A percentile compares a stretch with the other conserved stretches of the same genome.
Conservation (phyloP, 2,888 invertebrate genomes). For the Branchellion lobata region DNA sequence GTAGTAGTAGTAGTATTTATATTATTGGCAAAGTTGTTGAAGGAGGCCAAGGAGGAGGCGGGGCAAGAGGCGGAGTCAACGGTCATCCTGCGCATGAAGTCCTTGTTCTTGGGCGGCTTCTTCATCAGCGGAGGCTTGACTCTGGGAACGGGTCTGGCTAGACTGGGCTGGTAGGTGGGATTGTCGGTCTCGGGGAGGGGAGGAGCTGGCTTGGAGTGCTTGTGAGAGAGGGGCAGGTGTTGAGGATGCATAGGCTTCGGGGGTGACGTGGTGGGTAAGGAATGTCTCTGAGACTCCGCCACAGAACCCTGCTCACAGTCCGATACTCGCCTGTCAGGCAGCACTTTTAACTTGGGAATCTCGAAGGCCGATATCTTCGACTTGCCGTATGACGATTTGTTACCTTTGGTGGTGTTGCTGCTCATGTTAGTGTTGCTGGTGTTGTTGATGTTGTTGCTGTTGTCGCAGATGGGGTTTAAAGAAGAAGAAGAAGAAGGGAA, state of each 20-base stretch:
- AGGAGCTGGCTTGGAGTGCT: background rate
- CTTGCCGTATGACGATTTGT: background rate
- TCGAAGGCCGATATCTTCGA: background rate
- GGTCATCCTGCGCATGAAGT: constrained; percentile 39
- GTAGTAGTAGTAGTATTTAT: background rate
- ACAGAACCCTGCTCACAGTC: background rate
- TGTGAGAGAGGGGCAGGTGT: background rate
- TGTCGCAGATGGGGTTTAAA: background rate
- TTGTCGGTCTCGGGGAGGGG: constrained; percentile 62
- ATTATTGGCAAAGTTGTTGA: background rate
- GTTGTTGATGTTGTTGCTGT: background rate
- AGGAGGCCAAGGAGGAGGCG: background rate
- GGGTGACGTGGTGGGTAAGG: background rate
- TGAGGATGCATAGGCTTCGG: constrained; percentile 21
- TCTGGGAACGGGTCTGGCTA: constrained; percentile 63
- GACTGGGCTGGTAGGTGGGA: constrained; percentile 55
- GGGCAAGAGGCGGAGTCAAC: background rate
- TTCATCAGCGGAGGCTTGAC: constrained; percentile 79
- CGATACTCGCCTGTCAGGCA: background rate
- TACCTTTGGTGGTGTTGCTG: background rate
- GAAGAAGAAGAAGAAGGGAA: background rate
- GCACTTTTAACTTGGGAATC: constrained; percentile 4
- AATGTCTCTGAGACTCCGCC: background rate
- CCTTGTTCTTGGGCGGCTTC: constrained; percentile 57
- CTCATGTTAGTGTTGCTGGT: background rate